Conservation (phyloP, 2,113 vertebrate species). For the Neotoma lepida region DNA sequence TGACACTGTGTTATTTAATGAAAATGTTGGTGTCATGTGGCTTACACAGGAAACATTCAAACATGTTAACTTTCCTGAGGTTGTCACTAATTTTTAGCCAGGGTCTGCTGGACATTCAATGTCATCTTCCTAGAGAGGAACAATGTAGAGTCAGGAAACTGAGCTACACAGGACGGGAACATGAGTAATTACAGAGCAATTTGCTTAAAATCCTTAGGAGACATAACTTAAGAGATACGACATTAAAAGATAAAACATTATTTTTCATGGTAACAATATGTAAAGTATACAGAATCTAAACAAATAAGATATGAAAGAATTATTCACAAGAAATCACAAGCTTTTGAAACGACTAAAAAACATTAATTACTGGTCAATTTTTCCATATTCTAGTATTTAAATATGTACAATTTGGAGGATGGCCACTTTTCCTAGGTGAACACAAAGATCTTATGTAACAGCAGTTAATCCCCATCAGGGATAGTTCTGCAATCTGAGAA, state of each 20-base stretch:
- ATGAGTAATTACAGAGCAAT: background rate
- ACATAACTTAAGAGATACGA: background rate
- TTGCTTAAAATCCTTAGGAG: background rate
- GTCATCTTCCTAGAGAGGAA: background rate
- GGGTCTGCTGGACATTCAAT: background rate
- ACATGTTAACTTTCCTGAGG: background rate
- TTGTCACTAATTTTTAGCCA: background rate
- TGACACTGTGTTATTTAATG: background rate
- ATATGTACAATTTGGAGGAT: background rate
- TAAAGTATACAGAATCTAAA: background rate
- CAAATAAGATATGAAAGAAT: background rate
- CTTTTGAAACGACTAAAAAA: background rate
- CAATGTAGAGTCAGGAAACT: background rate
- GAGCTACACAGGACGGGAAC: background rate
- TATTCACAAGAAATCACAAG: background rate
- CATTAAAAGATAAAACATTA: background rate
- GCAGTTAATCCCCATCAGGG: background rate
- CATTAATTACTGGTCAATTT: background rate
- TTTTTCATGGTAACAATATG: background rate
- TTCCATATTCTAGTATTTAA: background rate
- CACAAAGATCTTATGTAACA: background rate
- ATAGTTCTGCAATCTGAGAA: constrained; percentile 4
- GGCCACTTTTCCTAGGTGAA: background rate
- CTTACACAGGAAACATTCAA: background rate
- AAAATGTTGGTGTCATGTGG: background rate